These are phyloP conservation scores for Chamaea fasciata DNA, from an alignment of 2,113 vertebrate genomes.

Conservation along the genomic window DNA sequence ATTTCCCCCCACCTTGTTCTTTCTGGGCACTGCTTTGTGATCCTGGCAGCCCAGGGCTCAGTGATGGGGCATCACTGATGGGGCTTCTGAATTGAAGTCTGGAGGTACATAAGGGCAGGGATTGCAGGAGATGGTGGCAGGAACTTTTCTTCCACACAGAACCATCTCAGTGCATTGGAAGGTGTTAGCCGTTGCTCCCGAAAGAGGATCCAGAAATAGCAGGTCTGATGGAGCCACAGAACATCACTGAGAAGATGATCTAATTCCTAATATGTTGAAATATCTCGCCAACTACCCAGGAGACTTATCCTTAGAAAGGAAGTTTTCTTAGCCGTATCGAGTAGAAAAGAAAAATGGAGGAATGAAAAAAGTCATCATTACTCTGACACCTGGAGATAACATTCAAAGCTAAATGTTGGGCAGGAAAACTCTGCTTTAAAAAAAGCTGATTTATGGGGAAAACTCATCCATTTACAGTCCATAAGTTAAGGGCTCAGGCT, in stretches of 20 bases:
- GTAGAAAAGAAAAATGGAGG: neutral
- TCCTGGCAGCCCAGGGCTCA: neutral
- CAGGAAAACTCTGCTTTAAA: neutral
- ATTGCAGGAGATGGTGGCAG: neutral
- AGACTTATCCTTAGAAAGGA: neutral
- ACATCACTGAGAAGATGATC: neutral
- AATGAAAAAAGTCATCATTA: neutral
- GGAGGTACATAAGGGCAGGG: neutral
- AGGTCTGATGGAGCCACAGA: neutral
- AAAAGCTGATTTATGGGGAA: conserved; percentile 59
- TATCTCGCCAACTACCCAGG: neutral
- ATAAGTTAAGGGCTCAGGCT: conserved; percentile 45
- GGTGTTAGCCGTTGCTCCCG: neutral
- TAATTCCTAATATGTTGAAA: neutral
- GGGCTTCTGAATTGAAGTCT: neutral
- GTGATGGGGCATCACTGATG: neutral
- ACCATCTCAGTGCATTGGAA: neutral
- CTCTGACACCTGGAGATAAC: neutral
- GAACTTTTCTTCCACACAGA: neutral
- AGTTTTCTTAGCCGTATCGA: neutral
- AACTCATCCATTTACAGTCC: conserved; percentile 28
- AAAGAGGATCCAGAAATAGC: neutral
- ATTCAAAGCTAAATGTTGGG: neutral
- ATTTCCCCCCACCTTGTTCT: neutral
- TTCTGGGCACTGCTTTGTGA: neutral